These are phyloP conservation scores for Chaetophractus vellerosus DNA, from an alignment of 2,797 vertebrate genomes.

Conservation along the genomic window DNA sequence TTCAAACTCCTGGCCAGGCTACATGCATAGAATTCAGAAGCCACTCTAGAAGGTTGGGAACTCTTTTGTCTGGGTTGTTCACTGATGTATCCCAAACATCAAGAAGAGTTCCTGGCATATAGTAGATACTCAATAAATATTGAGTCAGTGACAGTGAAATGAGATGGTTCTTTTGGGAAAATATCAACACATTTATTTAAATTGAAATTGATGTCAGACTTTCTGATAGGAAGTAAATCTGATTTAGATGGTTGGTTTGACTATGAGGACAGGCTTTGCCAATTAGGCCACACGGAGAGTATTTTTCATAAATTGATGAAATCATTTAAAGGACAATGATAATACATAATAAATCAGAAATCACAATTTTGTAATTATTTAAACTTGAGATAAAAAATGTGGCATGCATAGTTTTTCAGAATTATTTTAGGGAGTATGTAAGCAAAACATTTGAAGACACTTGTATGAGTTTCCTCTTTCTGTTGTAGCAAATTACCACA, in stretches of 20 bases:
- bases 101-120: no score
- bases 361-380: neutral
- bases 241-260: neutral
- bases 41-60: neutral
- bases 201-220: neutral
- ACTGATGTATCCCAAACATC: neutral
- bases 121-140: neutral
- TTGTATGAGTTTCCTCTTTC: neutral
- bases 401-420: neutral
- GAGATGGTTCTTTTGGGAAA: neutral
- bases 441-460: neutral
- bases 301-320: conserved; percentile 15
- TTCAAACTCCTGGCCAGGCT: neutral
- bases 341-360: neutral
- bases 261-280: neutral
- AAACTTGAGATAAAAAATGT: neutral
- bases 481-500: neutral
- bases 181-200: conserved; percentile 19
- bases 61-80: neutral
- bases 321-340: neutral
- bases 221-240: neutral
- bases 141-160: neutral
- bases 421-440: neutral
- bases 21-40: neutral
- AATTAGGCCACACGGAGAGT: neutral